Evolutionary conservation across 2,888 invertebrate species (phyloP).

Genomic region (Epinotia ramella): DNA sequence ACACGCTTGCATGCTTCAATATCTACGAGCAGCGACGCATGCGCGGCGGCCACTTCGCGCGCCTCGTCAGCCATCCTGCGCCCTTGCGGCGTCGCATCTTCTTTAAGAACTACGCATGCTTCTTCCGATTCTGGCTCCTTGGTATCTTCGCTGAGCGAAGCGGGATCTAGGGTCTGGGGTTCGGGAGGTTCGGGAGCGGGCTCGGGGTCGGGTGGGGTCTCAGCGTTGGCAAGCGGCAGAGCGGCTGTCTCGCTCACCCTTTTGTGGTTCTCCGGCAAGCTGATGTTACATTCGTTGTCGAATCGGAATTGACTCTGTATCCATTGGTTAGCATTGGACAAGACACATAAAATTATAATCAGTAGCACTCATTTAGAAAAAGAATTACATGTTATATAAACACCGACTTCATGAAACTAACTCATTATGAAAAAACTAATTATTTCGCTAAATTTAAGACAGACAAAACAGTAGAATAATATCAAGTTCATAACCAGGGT

Average conservation of each 20-base stretch:
- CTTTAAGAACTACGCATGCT: constrained; percentile 81
- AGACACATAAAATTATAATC: constrained; percentile 50
- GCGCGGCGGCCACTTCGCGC: constrained; percentile 81
- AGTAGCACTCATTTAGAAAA: background rate
- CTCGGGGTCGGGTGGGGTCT: constrained; percentile 57
- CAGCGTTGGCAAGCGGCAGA: constrained; percentile 75
- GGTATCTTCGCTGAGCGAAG: constrained; percentile 69
- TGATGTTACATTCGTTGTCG: constrained; percentile 99
- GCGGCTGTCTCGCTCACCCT: constrained; percentile 92
- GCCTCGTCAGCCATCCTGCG: constrained; percentile 80
- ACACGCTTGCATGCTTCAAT: constrained; percentile 89
- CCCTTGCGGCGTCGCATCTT: constrained; percentile 77
- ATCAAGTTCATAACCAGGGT: background rate
- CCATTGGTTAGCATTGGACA: constrained; percentile 74
- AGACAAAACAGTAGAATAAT: background rate
- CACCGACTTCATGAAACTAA: background rate
- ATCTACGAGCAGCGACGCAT: constrained; percentile 84
- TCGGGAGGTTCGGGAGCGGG: constrained; percentile 60
- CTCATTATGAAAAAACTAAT: constrained; percentile 1
- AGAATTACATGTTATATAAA: background rate
- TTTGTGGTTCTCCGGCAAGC: constrained; percentile 99
- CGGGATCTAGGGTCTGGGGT: constrained; percentile 59
- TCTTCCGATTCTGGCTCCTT: constrained; percentile 63
- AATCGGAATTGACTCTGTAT: constrained; percentile 99
- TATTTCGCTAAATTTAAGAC: background rate